Evolutionary conservation across 2,888 invertebrate genomes (phyloP), one percentile per base, ranked within the genome.

Genomic region (Rotaria magnacalcarata): DNA sequence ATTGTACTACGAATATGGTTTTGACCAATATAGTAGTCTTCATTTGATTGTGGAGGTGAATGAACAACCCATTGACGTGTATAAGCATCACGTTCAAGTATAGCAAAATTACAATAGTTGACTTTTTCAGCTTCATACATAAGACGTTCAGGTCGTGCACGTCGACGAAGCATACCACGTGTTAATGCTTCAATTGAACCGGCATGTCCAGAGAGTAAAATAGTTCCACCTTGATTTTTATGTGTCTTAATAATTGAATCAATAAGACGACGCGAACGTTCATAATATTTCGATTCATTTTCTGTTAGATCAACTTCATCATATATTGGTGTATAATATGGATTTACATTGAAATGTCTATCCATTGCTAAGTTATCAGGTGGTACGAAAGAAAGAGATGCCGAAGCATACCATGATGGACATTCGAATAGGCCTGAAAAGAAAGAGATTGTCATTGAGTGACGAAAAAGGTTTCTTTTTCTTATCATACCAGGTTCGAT

Each of bases 201-300:
- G 0, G 96, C 96, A 92, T 98, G 97, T 0, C 95, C 97, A 14
- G 97, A 94, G 89, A 97, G 93, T 86, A 97, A 92, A 84, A 97
- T 92, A 91, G 95, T 95, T n/a, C 96, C 96, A 88, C 93, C 94
- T 93, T 24, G 24, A 14, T 24, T 2, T 80, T 80, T 80, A 80
- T 80, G 80, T n/a, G 11, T 4, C 4, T 24, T 14, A 14, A 47
- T 14, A 47, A 80, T 80, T 1, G 6, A 24, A 47, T 47, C 47
- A 80, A 80, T 80, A 24, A 80, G 47, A 16, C 0, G 43, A 10
- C 80, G 43, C 4, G 47, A 47, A 4, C 80, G 47, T 24, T 47
- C 4, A 47, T 80, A 80, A 80, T 47, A 80, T 0, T 10, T 11
- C 0, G 10, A 4, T 24, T 80, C 80, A 19, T 80, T 47, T 80